A percentile compares a stretch with the other conserved stretches of the same genome.
phyloP scores from a whole-genome alignment of 2,888 invertebrate species.

The Exephanes ischioxanthus region DNA sequence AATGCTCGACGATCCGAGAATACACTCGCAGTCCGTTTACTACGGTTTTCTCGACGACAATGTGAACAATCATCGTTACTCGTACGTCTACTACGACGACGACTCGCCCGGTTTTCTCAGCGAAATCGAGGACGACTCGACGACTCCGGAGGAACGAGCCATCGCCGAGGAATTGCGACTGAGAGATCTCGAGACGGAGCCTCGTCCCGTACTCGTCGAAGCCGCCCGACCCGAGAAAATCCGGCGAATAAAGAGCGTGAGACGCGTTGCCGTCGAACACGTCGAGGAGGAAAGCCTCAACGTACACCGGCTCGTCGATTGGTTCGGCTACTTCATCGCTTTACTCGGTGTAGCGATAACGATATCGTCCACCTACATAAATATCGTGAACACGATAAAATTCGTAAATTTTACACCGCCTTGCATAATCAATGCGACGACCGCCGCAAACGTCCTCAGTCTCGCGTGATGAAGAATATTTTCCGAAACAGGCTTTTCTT shows the following conservation, averaged over 20 bases:
- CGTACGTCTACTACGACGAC: constrained; percentile 79
- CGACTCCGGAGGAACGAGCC: constrained; percentile 8
- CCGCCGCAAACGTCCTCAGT: constrained; percentile 44
- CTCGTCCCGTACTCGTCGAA: constrained; percentile 72
- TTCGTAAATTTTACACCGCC: constrained; percentile 90
- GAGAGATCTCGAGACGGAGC: constrained; percentile 14
- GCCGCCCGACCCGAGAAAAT: constrained; percentile 69
- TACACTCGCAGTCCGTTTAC: constrained; percentile 79
- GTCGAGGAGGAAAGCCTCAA: constrained; percentile 14
- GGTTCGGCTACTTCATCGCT: constrained; percentile 87
- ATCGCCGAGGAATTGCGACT: constrained; percentile 32
- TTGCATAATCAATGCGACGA: constrained; percentile 88
- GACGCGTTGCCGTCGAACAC: constrained; percentile 6
- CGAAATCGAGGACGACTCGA: constrained; percentile 66
- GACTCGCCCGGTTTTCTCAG: constrained; percentile 67
- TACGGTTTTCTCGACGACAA: constrained; percentile 72
- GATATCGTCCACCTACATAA: constrained; percentile 89
- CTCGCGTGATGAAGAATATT: constrained; percentile 36
- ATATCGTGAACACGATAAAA: constrained; percentile 88
- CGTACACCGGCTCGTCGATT: constrained; percentile 82
- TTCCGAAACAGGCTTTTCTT: background rate
- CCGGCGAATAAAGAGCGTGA: constrained; percentile 34
- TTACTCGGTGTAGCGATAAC: constrained; percentile 89
- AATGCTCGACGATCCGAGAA: constrained; percentile 71
- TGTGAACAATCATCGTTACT: constrained; percentile 72